Evolutionary conservation across 1,140 invertebrate genomes (phyloP), one percentile per base, ranked within the genome.

Genomic region (Microvelia longipes): DNA sequence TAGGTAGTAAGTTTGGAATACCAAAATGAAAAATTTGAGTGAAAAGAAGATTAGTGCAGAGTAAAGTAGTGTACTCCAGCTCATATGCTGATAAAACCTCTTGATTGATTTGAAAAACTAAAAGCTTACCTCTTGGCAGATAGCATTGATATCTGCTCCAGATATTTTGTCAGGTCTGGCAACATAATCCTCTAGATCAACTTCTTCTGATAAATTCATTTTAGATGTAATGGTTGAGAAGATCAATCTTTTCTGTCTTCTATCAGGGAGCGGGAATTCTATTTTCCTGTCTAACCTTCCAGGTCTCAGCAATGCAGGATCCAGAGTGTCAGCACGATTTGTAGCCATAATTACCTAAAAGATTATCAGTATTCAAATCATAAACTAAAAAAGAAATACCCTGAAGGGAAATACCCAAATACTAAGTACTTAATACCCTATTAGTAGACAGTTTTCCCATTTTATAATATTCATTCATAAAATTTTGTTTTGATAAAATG

Each of bases 191-290:
- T 99, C 98, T 1, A 99, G 80, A 81, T 99, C 98, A 0, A 99
- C 96, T 80, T 99, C 98, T 78, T 99, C 97, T 73, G 93, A 96
- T n/a, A 99, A 82, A 82, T 99, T 99, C 98, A 99, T 99, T 79
- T 94, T 98, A 0, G 90, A 84, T 0, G 97, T 98, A 71, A 99
- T 98, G 0, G 98, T 99, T 19, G 94, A 91, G 82, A 99, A 99
- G 71, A 99, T 92, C 2, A 99, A 82, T 73, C 98, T 92, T 78
- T 99, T 99, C 79, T 99, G 97, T 71, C 98, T 84, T 29, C 97
- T 85, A 83, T 99, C 98, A 0, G 98, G 98, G 27, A 98, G 79
- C 2, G 98, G 97, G 79, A 99, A 99, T 81, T 99, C 97, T 73
- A 99, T 99, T 82, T 99, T 99, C 73, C 98, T 85, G 82, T 99